A percentile compares a stretch with the other conserved stretches of the same genome.
Evolutionary conservation across 2,797 vertebrate genomes (phyloP).

Genomic region (Ceyx erithaca): DNA sequence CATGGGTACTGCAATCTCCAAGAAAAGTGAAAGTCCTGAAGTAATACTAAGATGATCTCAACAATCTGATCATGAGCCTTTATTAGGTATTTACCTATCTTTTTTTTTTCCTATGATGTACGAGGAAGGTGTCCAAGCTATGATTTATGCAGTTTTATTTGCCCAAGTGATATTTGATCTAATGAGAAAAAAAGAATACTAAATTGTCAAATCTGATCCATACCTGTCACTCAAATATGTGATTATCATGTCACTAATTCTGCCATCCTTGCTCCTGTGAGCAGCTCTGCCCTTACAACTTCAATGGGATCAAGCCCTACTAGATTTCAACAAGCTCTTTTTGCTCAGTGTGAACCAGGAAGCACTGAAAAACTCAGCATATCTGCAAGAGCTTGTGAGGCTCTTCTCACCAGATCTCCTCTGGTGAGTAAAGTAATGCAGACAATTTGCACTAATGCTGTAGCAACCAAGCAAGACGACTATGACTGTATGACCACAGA

Average conservation of each 20-base stretch:
- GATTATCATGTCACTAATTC: neutral
- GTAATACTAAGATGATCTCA: neutral
- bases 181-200: neutral
- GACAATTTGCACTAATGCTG: neutral
- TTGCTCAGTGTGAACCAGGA: neutral
- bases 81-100: neutral
- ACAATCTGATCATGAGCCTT: neutral
- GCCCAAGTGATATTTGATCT: neutral
- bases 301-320: neutral
- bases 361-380: too few species aligned
- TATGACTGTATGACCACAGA: neutral
- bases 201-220: neutral
- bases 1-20: neutral
- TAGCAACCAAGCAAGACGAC: neutral
- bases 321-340: neutral
- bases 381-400: neutral
- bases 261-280: neutral
- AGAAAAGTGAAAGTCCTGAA: neutral
- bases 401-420: neutral
- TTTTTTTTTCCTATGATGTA: neutral
- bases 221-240: neutral
- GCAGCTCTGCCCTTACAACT: neutral
- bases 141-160: neutral
- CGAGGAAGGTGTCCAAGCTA: neutral
- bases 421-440: neutral